Conservation (phyloP, 2,888 invertebrate genomes). For the Eristalinus sepulchralis region DNA sequence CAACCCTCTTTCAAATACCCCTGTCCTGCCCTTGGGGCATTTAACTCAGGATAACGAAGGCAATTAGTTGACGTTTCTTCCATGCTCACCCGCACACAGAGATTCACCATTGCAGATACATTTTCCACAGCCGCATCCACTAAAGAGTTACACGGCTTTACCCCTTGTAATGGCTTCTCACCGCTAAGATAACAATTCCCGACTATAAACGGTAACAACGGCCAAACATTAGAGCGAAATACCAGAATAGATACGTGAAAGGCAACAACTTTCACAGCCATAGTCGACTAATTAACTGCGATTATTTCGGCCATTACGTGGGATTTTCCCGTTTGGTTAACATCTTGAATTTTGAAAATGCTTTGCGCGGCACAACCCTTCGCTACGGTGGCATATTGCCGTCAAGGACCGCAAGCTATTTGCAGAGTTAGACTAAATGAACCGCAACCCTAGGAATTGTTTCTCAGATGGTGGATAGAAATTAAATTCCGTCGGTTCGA, state of each 20-base stretch:
- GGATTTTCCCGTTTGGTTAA: slow-evolving; percentile 78
- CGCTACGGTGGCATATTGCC: slow-evolving; percentile 35
- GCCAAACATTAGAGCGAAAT: slow-evolving; percentile 56
- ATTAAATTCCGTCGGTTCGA: slow-evolving; percentile 3
- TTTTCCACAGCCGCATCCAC: slow-evolving; percentile 56
- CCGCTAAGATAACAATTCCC: slow-evolving; percentile 70
- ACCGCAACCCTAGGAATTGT: slow-evolving; percentile 37
- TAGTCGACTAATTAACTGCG: slow-evolving; percentile 81
- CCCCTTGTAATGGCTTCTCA: slow-evolving; percentile 67
- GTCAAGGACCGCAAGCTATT: slow-evolving; percentile 66
- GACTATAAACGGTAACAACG: slow-evolving; percentile 69
- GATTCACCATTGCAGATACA: slow-evolving; percentile 33
- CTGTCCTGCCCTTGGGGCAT: slow-evolving; percentile 53
- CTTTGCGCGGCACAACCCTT: slow-evolving; percentile 52
- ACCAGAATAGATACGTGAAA: slow-evolving; percentile 38
- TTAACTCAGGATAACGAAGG: slow-evolving; percentile 69
- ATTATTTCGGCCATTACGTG: slow-evolving; percentile 81
- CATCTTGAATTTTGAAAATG: slow-evolving; percentile 70
- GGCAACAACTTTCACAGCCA: slow-evolving; percentile 46
- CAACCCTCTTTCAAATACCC: slow-evolving; percentile 32
- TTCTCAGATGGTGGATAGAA: slow-evolving; percentile 36
- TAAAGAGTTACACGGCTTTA: slow-evolving; percentile 39
- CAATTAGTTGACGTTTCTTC: slow-evolving; percentile 68
- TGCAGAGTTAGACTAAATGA: slow-evolving; percentile 54
- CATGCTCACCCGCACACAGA: slow-evolving; percentile 20